Evolutionary conservation across 2,888 invertebrate genomes (phyloP).

Genomic region (Pseudococcus viburni): DNA sequence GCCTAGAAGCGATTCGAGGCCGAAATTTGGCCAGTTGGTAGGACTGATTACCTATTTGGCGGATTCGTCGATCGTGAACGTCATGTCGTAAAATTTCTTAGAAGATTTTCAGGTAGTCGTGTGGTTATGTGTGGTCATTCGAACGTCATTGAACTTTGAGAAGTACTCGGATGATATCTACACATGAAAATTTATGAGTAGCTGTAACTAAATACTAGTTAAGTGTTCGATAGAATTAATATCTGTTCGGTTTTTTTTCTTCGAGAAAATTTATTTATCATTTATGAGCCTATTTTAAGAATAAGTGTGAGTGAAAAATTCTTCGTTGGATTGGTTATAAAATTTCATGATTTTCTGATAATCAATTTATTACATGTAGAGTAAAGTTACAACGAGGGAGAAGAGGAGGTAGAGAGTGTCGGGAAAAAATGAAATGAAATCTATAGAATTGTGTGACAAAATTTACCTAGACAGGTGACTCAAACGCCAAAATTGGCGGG

Average conservation of each 20-base stretch:
- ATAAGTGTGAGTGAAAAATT: too few species aligned
- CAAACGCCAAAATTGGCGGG: too few species aligned
- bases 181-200: background rate
- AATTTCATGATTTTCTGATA: too few species aligned
- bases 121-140: background rate
- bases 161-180: constrained; percentile 22
- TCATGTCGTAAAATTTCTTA: background rate
- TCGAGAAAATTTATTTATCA: background rate
- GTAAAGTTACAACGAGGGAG: too few species aligned
- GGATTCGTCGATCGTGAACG: background rate
- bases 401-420: too few species aligned
- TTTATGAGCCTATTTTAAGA: too few species aligned
- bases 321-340: too few species aligned
- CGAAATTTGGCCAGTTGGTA: background rate
- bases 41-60: background rate
- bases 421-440: too few species aligned
- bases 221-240: background rate
- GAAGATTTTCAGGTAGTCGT: constrained; percentile 11
- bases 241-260: background rate
- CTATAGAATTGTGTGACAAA: too few species aligned
- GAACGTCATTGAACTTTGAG: constrained; percentile 13
- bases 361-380: too few species aligned
- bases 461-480: too few species aligned
- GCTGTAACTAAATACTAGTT: background rate
- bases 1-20: too few species aligned